phyloP scores from a whole-genome alignment of 2,113 vertebrate genomes.

The Xyliphius kryptos region DNA sequence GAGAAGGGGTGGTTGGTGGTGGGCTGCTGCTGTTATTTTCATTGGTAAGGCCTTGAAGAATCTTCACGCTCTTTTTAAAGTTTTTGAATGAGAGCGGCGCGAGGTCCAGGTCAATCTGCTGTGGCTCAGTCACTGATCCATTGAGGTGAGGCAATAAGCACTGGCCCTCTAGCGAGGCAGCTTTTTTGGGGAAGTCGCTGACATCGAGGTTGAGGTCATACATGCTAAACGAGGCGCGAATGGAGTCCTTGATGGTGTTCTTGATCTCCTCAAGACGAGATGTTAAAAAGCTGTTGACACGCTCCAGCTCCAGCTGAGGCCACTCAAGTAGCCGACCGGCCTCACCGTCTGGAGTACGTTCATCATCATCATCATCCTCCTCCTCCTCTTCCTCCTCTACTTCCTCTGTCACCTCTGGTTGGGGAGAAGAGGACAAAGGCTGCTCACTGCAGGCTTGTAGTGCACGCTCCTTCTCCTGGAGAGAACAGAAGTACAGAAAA shows the following conservation, averaged over 20 bases:
- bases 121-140: conserved; percentile 75
- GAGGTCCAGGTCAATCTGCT: conserved; percentile 90
- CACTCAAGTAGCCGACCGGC: conserved; percentile 81
- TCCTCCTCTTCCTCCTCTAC: no score
- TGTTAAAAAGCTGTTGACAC: conserved; percentile 94
- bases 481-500: neutral
- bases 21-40: conserved; percentile 49
- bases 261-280: conserved; percentile 96
- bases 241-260: conserved; percentile 96
- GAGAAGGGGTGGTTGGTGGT: conserved; percentile 75
- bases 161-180: conserved; percentile 81
- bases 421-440: conserved; percentile 43
- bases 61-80: conserved; percentile 76
- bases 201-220: conserved; percentile 91
- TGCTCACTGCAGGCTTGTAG: conserved; percentile 65
- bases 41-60: conserved; percentile 65
- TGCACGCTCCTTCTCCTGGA: conserved; percentile 84
- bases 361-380: conserved; percentile 55
- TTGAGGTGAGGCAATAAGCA: conserved; percentile 84
- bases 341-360: conserved; percentile 57
- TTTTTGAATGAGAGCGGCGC: conserved; percentile 84
- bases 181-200: conserved; percentile 90
- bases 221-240: conserved; percentile 88
- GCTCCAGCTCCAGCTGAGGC: conserved; percentile 88
- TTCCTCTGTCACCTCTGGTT: conserved; percentile 51